Percentiles rank a stretch among this genome's conserved stretches.
Conservation (phyloP, 1,140 invertebrate species). For the Leptoteleia sp. region DNA sequence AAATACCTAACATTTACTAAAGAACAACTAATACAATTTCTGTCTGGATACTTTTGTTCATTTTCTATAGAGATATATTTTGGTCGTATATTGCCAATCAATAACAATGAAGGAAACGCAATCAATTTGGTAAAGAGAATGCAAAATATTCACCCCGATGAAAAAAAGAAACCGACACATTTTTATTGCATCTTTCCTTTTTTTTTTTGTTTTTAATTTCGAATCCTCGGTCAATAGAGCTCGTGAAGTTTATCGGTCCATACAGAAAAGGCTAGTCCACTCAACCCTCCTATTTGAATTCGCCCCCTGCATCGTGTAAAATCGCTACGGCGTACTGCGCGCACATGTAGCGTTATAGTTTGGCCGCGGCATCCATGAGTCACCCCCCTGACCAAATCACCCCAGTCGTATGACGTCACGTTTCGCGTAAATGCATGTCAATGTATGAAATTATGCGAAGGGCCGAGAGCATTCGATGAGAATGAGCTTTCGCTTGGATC, state of each 20-base stretch:
- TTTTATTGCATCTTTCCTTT: conserved; percentile 16
- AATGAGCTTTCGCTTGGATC: conserved; percentile 18
- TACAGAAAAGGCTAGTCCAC: conserved; percentile 40
- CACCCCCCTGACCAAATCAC: conserved; percentile 68
- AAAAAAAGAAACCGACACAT: conserved; percentile 1
- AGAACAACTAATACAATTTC: too few relatives aligned
- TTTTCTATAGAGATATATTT: too few relatives aligned
- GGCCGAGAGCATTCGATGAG: conserved; percentile 16
- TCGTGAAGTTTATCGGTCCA: conserved; percentile 41
- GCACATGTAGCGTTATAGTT: conserved; percentile 33
- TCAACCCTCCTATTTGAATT: conserved; percentile 47
- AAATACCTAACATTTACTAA: too few relatives aligned
- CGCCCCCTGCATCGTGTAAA: conserved; percentile 37
- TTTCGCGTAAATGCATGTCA: conserved; percentile 71
- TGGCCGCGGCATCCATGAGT: conserved; percentile 69
- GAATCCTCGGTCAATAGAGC: conserved; percentile 31
- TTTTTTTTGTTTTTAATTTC: conserved; percentile 61
- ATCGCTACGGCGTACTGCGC: conserved; percentile 19
- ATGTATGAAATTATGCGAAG: conserved; percentile 71
- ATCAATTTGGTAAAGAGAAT: too few relatives aligned
- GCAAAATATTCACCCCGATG: too few relatives aligned
- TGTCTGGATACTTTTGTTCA: too few relatives aligned
- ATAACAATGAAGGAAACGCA: too few relatives aligned
- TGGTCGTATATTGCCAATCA: too few relatives aligned
- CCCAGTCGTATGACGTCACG: conserved; percentile 71